Base-by-base conservation (phyloP, 2,888 invertebrate species). In the Tenthredo distinguenda region DNA sequence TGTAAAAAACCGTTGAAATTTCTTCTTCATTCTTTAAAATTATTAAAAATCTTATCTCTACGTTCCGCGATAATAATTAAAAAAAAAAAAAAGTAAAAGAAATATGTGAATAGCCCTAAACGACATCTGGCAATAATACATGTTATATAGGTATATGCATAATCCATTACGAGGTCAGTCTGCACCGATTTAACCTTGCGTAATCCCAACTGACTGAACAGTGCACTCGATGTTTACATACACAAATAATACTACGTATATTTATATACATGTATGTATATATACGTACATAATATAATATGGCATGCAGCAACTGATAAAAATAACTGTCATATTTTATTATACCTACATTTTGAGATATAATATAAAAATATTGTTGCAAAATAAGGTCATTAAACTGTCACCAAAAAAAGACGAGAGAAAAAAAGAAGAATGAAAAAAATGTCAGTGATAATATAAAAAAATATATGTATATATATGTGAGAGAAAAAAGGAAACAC, bases 161-260 rank as follows among this genome's bases (percentile, higher is more conserved):
- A 18, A 71, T 71, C 34, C 37, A 37, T 71, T 76, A 37, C 76
- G 76, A 76, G 72, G 72, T 40, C 72, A n/a, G 72, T 40, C 34
- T 76, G 76, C 76, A 76, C 76, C 9, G 72, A 72, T 72, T 76
- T 76, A 43, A 76, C 47, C 76, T 76, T 72, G 72, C 40, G 68
- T 76, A 47, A 76, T 76, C 76, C 76, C 9, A 76, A 71, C 62
- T 62, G 21, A 62, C 9, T 26, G 62, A 7, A 71, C 37, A 37
- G 26, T 37, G 34, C 34, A 71, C 71, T 62, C 62, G 55, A 55
- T 62, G 26, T 26, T 62, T 62, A 62, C 21, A 62, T 26, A 10
- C 21, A 47, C 47, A 15, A 47, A 47, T 47, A 47, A 47, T 47
- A 47, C 15, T 47, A 47, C 4, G 12, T 47, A 12, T 47, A 47